Conservation (phyloP, 2,113 vertebrate species). For the Drymodes brunneopygia region DNA sequence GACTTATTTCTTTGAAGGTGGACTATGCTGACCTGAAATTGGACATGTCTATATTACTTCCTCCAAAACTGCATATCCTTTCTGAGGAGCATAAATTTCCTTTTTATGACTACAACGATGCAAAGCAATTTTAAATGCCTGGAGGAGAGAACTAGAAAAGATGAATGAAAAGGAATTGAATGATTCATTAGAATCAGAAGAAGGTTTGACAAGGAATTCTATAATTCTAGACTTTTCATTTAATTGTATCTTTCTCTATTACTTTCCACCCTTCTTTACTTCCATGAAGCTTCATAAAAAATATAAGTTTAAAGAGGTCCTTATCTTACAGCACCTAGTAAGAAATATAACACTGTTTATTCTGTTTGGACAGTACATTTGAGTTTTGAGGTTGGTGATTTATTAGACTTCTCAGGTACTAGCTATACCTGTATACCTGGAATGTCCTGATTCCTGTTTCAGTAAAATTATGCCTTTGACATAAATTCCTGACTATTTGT, state of each 20-base stretch:
- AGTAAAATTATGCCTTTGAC: slow-evolving; percentile 34
- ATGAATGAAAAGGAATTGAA: slow-evolving; percentile 49
- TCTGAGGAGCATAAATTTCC: slow-evolving; percentile 56
- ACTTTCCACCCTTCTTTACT: neutral
- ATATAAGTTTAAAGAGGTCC: slow-evolving; percentile 11
- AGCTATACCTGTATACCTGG: neutral
- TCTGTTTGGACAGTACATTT: slow-evolving; percentile 31
- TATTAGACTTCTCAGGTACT: slow-evolving; percentile 2
- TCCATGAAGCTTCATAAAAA: slow-evolving; percentile 21
- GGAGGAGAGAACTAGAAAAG: slow-evolving; percentile 57
- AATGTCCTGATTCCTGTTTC: neutral
- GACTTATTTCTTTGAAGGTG: slow-evolving; percentile 40
- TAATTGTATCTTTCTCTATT: slow-evolving; percentile 40
- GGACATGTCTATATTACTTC: slow-evolving; percentile 61
- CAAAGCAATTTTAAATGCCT: slow-evolving; percentile 69
- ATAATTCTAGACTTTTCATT: slow-evolving; percentile 55
- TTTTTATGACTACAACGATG: slow-evolving; percentile 48
- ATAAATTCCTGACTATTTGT: slow-evolving; percentile 49
- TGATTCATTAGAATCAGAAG: slow-evolving; percentile 62
- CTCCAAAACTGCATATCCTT: slow-evolving; percentile 58
- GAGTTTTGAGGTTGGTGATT: slow-evolving; percentile 29
- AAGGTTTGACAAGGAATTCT: slow-evolving; percentile 54
- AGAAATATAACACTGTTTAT: slow-evolving; percentile 52
- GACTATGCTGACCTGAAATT: slow-evolving; percentile 63
- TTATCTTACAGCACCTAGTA: neutral